Evolutionary conservation across 2,888 invertebrate species (phyloP), one percentile per base, ranked within the genome.

Genomic region (Autographa pulchrina): DNA sequence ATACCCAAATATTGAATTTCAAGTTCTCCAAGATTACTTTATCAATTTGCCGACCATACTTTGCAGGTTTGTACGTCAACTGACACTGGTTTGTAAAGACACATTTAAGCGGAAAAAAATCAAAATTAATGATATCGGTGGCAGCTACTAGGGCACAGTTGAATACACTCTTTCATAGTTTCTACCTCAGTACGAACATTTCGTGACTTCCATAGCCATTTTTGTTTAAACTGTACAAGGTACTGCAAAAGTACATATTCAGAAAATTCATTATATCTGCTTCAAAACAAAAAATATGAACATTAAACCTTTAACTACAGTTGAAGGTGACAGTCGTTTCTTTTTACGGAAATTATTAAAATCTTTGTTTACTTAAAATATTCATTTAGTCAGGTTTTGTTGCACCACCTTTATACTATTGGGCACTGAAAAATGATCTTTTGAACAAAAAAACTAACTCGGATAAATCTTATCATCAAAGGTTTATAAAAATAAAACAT

Each of bases 51-150:
- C 4, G 64, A 89, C 93, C 61, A 77, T 94, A 94, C 92, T 62
- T 65, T 70, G 74, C 75, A 76, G 82, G 86, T 89, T 86, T 85
- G 88, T 90, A 88, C 92, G 93, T 94, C 92, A 93, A 94, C 93
- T 91, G 91, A 91, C 93, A 90, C 92, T 94, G 94, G 92, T 94
- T 93, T 94, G 93, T 94, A 95, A 95, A 95, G 95, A 94, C 93
- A 94, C 92, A 92, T 94, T 94, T 94, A 91, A 93, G 92, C 91
- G 92, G 92, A 92, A 94, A 95, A 95, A 95, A 95, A 94, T 94
- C 93, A 92, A 94, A 96, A 96, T 95, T 96, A 96, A 96, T 96
- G 95, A 94, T 94, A 93, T 92, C 91, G 88, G 90, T 93, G 94
- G 93, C 94, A 93, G 92, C 88, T 89, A 92, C 92, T 89, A 92